These are phyloP conservation scores for Neuroscelio doddi DNA, from an alignment of 2,888 invertebrate species.

Conservation along the genomic window DNA sequence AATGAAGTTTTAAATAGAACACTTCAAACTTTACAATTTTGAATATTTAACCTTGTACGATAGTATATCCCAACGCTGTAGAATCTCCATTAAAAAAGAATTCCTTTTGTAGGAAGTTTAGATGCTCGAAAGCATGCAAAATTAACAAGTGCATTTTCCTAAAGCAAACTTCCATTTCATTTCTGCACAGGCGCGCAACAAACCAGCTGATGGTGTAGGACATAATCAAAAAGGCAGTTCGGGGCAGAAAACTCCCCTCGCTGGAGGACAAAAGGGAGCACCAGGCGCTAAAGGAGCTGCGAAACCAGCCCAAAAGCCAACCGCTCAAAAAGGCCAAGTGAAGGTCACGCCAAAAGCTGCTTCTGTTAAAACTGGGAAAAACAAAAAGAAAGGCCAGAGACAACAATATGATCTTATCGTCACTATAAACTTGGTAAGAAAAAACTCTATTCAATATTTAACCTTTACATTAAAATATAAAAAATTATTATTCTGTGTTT, in stretches of 20 bases:
- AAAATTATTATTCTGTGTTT: no score
- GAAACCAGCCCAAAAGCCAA: slow-evolving; percentile 80
- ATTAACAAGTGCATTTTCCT: no score
- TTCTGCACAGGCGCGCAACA: slow-evolving; percentile 82
- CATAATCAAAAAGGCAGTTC: slow-evolving; percentile 81
- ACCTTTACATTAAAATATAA: no score
- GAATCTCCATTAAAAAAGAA: no score
- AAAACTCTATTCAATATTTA: slow-evolving; percentile 28
- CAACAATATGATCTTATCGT: slow-evolving; percentile 88
- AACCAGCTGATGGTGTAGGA: slow-evolving; percentile 84
- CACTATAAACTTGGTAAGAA: slow-evolving; percentile 85
- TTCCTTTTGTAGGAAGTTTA: no score
- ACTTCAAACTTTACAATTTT: no score
- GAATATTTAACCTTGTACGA: no score
- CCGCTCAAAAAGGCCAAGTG: slow-evolving; percentile 83
- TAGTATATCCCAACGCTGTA: no score
- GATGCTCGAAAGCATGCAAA: no score
- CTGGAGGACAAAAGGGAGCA: slow-evolving; percentile 76
- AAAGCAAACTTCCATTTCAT: background rate
- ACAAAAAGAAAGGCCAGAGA: slow-evolving; percentile 84
- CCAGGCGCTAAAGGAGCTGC: slow-evolving; percentile 76
- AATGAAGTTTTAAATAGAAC: no score
- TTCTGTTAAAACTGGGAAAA: slow-evolving; percentile 78
- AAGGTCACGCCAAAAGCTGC: slow-evolving; percentile 73
- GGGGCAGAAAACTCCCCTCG: slow-evolving; percentile 77